These are phyloP conservation scores for Sicus ferrugineus DNA, from an alignment of 2,888 invertebrate species.

Conservation along the genomic window DNA sequence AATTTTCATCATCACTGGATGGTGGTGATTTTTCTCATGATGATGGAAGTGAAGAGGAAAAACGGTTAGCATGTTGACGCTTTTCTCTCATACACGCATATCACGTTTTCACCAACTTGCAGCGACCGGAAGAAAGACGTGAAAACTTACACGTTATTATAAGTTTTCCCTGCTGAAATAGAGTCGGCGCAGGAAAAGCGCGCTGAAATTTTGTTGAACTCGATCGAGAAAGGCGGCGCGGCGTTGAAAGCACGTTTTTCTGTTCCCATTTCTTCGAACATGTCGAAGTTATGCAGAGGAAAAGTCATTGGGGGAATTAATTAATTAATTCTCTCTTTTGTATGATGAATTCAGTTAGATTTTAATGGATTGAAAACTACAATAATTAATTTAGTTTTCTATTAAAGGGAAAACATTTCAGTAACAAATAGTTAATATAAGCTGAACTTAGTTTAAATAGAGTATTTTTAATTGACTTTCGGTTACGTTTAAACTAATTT, in stretches of 20 bases:
- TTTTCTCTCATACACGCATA: neutral
- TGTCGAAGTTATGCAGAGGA: neutral
- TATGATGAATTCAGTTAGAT: no score
- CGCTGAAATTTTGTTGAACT: neutral
- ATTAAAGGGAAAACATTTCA: no score
- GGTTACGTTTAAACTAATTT: no score
- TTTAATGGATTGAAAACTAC: no score
- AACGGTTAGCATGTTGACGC: no score
- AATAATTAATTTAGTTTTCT: no score
- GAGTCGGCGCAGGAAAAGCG: no score
- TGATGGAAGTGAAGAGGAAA: neutral
- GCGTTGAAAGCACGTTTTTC: neutral
- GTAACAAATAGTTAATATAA: no score
- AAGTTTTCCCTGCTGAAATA: conserved; percentile 2
- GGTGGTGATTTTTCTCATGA: neutral
- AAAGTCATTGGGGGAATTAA: no score
- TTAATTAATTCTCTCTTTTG: no score
- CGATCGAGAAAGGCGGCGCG: neutral
- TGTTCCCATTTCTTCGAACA: neutral
- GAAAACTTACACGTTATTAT: neutral
- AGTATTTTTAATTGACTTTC: no score
- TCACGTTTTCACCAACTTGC: neutral
- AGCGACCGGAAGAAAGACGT: conserved; percentile 7
- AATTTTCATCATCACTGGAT: neutral
- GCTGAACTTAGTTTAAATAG: no score